Conservation (phyloP, 2,797 vertebrate genomes). For the Cyclura pinguis region DNA sequence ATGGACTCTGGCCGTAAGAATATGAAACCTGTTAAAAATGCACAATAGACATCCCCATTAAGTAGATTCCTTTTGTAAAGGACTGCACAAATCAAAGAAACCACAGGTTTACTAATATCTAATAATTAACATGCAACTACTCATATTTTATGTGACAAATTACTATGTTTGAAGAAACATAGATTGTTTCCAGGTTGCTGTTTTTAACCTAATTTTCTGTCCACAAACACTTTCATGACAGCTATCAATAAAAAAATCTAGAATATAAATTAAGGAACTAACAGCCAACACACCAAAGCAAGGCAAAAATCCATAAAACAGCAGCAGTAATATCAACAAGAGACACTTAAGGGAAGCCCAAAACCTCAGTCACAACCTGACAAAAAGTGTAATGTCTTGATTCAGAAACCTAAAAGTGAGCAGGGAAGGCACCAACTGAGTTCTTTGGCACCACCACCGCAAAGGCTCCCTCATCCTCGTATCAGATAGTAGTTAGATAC, state of each 20-base stretch:
- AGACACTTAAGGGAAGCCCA: neutral
- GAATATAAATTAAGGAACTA: neutral
- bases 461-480: neutral
- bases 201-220: neutral
- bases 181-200: too few species aligned
- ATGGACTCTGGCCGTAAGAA: neutral
- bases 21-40: neutral
- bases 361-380: neutral
- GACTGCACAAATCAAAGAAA: neutral
- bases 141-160: neutral
- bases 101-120: neutral
- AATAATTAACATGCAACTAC: neutral
- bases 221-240: neutral
- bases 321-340: neutral
- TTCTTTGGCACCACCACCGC: too few species aligned
- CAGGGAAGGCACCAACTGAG: neutral
- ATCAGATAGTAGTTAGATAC: neutral
- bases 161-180: too few species aligned
- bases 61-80: conserved; percentile 10
- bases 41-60: neutral
- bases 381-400: neutral
- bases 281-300: neutral
- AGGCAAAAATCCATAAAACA: neutral
- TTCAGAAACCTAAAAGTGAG: neutral
- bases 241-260: neutral